Base-by-base conservation (phyloP, 2,888 invertebrate genomes). In the Plebejus argus region DNA sequence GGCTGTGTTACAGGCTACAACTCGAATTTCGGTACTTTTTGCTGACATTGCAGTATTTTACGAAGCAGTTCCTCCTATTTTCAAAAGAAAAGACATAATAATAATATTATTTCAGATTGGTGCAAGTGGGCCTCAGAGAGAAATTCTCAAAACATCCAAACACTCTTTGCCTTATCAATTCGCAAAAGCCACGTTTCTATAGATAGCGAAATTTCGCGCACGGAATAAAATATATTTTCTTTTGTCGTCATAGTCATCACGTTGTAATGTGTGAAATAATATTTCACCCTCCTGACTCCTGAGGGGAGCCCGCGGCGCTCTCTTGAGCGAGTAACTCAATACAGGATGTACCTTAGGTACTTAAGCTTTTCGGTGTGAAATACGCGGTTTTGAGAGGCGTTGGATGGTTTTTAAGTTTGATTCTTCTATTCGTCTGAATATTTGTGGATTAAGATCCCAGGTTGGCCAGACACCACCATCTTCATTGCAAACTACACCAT, bases 211-310 rank as follows among this genome's bases (percentile, higher is more conserved):
- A 33, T 23, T 71, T 70, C 35, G 49, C 70, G 15, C 71, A 56
- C 56, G 39, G 71, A 77, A 71, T 71, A 77, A 77, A 58, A 70
- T 56, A 77, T 77, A 77, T 77, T 77, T 77, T 77, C 84, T 84
- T 84, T 85, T 85, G 84, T 86, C 84, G 85, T 83, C 83, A 81
- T 80, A 81, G 81, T 82, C 83, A 84, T 83, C 85, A 84, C 85
- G 84, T 86, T 83, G 84, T 89, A 89, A 90, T 88, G 89, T 90
- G 87, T 86, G 86, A 89, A 90, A 89, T 89, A 89, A 90, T 90
- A 90, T 89, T 90, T 88, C 87, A 82, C 83, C 80, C 53, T 82
- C 81, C 81, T 77, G 78, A 86, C 53, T 82, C 81, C 81, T 77
- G 78, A 86, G 86, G 84, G 86, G 85, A 83, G 89, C 90, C 87